Conservation (phyloP, 2,888 invertebrate species). For the Tetragonisca angustula region DNA sequence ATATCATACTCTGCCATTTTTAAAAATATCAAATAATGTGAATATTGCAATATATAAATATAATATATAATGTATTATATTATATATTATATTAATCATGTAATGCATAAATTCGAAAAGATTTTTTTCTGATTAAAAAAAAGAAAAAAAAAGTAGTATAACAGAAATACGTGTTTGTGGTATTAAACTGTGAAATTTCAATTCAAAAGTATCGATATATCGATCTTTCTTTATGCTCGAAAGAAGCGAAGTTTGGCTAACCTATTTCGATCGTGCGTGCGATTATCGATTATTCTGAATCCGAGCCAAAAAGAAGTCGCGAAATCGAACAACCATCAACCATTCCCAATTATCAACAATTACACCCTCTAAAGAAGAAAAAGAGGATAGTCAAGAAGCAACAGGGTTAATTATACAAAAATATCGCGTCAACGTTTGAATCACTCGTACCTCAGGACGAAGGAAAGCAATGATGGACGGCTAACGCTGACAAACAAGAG, state of each 20-base stretch:
- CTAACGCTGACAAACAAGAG: neutral
- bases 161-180: too few relatives aligned
- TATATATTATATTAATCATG: too few relatives aligned
- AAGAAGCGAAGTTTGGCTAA: neutral
- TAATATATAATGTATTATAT: neutral
- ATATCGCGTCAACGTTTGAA: slow-evolving; percentile 21
- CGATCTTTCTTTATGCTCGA: neutral
- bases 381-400: neutral
- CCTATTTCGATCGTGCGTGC: neutral
- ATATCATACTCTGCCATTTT: neutral
- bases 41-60: neutral
- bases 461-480: neutral
- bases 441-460: slow-evolving; percentile 25
- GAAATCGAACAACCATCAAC: neutral
- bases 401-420: neutral
- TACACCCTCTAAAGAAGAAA: neutral
- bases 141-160: too few relatives aligned
- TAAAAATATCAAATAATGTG: neutral
- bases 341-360: neutral
- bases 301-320: neutral
- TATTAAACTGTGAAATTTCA: too few relatives aligned
- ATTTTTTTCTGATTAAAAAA: neutral
- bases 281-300: neutral
- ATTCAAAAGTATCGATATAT: too few relatives aligned
- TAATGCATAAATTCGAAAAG: neutral